These are phyloP conservation scores for Callospermophilus lateralis DNA, from an alignment of 2,113 vertebrate genomes.

Conservation along the genomic window DNA sequence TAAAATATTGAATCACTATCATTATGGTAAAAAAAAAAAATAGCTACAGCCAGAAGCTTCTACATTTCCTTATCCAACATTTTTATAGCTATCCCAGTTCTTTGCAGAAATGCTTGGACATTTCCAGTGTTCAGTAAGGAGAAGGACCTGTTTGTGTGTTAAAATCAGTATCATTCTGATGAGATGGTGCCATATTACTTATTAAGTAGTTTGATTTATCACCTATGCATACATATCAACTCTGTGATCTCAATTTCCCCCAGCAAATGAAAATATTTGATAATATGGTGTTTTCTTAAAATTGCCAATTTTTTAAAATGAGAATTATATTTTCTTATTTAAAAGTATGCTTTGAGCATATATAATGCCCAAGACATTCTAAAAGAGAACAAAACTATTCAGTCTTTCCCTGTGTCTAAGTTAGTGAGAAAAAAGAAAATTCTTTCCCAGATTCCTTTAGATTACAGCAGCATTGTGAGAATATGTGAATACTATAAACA, in stretches of 20 bases:
- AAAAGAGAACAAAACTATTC: neutral
- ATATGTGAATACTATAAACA: neutral
- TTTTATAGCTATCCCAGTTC: neutral
- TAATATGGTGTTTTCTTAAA: neutral
- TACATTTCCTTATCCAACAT: neutral
- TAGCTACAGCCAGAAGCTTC: neutral
- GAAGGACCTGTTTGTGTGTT: accelerated
- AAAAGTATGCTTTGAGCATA: neutral
- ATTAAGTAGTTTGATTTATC: neutral
- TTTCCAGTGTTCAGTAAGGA: neutral
- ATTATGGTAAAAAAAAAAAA: neutral
- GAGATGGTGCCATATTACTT: neutral
- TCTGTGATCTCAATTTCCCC: neutral
- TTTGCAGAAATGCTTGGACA: neutral
- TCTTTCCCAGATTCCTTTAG: neutral
- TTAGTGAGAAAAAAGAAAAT: neutral
- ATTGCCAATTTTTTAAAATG: neutral
- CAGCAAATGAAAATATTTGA: neutral
- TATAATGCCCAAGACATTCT: neutral
- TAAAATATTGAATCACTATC: neutral
- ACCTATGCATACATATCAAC: neutral
- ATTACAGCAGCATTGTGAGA: neutral
- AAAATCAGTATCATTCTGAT: neutral
- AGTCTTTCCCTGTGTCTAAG: neutral
- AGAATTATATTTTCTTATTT: slow-evolving; percentile 11